A percentile compares a stretch with the other conserved stretches of the same genome.
phyloP scores from a whole-genome alignment of 2,888 invertebrate species.

The Drosophila putrida region DNA sequence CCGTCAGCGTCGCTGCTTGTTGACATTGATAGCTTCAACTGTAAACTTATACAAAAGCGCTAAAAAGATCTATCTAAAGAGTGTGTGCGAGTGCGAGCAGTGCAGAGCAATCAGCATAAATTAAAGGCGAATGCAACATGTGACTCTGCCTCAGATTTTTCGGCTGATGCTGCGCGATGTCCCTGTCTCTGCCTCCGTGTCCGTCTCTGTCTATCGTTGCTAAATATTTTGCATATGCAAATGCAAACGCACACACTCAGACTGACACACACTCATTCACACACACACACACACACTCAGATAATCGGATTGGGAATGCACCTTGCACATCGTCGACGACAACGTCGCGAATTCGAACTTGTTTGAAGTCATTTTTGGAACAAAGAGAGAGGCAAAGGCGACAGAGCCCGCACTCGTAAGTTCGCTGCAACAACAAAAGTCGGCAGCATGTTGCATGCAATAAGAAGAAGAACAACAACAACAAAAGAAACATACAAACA shows the following conservation, averaged over 20 bases:
- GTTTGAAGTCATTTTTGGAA: slow-evolving; percentile 69
- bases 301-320: slow-evolving; percentile 65
- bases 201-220: slow-evolving; percentile 33
- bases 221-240: slow-evolving; percentile 80
- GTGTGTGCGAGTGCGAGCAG: slow-evolving; percentile 28
- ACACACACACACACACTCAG: slow-evolving; percentile 11
- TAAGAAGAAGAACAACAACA: slow-evolving; percentile 33
- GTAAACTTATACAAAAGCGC: slow-evolving; percentile 71
- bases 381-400: slow-evolving; percentile 38
- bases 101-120: slow-evolving; percentile 70
- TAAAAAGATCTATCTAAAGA: slow-evolving; percentile 46
- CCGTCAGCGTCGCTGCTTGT: slow-evolving; percentile 52
- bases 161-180: slow-evolving; percentile 55
- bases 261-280: slow-evolving; percentile 12
- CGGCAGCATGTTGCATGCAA: slow-evolving; percentile 78
- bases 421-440: slow-evolving; percentile 59
- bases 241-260: slow-evolving; percentile 37
- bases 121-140: slow-evolving; percentile 79
- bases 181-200: slow-evolving; percentile 28
- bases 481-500: slow-evolving; percentile 19
- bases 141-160: slow-evolving; percentile 67
- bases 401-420: slow-evolving; percentile 53
- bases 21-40: slow-evolving; percentile 77
- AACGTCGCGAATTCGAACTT: slow-evolving; percentile 79
- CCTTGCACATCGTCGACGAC: slow-evolving; percentile 64